Conservation (phyloP, 2,113 vertebrate genomes). For the Halcyon senegalensis region DNA sequence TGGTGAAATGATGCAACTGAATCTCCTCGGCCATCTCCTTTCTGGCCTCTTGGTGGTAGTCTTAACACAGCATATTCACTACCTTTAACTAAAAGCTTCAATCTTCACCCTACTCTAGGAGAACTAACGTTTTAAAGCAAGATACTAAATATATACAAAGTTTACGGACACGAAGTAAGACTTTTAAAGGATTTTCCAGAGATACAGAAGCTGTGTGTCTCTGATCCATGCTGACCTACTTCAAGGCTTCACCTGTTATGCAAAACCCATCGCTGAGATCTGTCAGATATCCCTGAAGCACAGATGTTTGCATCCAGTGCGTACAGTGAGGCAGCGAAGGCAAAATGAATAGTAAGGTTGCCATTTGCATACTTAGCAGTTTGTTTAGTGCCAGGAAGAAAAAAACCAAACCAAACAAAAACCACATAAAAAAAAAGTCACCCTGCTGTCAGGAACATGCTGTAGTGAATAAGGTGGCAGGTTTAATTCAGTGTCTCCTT, state of each 20-base stretch:
- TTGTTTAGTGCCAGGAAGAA: neutral
- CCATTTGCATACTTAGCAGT: neutral
- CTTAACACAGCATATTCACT: conserved; percentile 47
- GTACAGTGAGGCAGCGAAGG: neutral
- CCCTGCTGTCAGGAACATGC: neutral
- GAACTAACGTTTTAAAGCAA: conserved; percentile 28
- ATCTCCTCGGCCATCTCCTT: conserved; percentile 5
- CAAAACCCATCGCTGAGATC: neutral
- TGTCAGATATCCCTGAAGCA: neutral
- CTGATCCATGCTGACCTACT: conserved; percentile 27
- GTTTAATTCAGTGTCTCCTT: neutral
- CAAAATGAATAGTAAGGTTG: neutral
- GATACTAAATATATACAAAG: conserved; percentile 67
- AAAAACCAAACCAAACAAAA: neutral
- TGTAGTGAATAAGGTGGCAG: neutral
- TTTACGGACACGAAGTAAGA: conserved; percentile 47
- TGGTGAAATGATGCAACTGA: neutral
- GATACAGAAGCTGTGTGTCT: neutral
- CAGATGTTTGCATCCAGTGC: neutral
- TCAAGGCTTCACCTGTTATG: conserved; percentile 4
- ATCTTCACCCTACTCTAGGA: neutral
- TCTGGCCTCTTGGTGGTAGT: conserved; percentile 69
- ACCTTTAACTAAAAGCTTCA: neutral
- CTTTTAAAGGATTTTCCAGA: conserved; percentile 24
- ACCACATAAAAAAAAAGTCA: neutral